Evolutionary conservation across 2,113 vertebrate species (phyloP), one percentile per base, ranked within the genome.

Genomic region (Arvicanthis niloticus): DNA sequence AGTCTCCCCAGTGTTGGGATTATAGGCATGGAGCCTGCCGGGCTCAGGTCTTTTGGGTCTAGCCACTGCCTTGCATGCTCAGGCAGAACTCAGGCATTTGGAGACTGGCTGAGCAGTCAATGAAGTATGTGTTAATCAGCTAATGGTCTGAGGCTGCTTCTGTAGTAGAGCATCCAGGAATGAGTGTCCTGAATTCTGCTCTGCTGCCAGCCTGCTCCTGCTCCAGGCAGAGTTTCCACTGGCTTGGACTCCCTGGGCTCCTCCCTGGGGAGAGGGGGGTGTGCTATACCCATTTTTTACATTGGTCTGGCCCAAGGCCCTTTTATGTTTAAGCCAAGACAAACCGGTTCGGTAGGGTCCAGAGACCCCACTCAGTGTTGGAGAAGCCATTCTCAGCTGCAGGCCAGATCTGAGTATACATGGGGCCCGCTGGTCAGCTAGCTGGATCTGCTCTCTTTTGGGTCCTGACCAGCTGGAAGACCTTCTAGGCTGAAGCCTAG

Each of bases 381-480:
- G 96, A 93, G 94, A 93, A 89, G 96, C 94, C 45, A 86, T 89
- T 97, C 96, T 95, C 92, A 93, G 93, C 77, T 67, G 58, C 29
- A 31, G 91, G 88, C 67, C 40, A 75, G 67, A 76, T 37, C 88
- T n/a, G 93, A 76, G 48, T 65, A 67, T 56, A 78, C 91, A 97
- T 96, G 88, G 96, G 97, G 97, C 95, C 97, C 96, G 89, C 94
- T 94, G 98, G 98, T 98, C 86, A 96, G 88, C 93, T 82, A 87
- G 97, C 97, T 84, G 91, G 88, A 97, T 97, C 97, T 97, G 85
- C 65, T 67, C 62, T 94, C 70, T 96, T 95, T 82, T 85, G 76
- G 98, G 97, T 93, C 45, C 70, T 42, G 93, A 98, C 98, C 98
- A 98, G 97, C 97, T 98, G 98, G 98, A 98, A 0, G 9, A 94